Conservation (phyloP, 2,888 invertebrate genomes). For the Caradrina kadenii region DNA sequence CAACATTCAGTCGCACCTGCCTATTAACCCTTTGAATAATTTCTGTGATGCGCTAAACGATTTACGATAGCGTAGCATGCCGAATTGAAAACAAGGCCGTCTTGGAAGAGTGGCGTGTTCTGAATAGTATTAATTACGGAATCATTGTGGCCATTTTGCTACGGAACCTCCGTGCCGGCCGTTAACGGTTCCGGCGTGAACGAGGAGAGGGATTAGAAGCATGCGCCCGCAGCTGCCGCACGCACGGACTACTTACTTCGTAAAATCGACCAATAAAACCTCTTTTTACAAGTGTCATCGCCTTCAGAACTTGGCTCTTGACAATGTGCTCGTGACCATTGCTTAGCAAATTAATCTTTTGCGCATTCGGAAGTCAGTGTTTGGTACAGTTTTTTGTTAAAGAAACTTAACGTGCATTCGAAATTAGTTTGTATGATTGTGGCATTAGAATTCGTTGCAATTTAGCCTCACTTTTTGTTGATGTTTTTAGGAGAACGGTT, state of each 20-base stretch:
- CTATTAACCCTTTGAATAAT: conserved; percentile 79
- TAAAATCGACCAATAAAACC: conserved; percentile 67
- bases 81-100: conserved; percentile 88
- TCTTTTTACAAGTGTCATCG: conserved; percentile 66
- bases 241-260: conserved; percentile 70
- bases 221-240: conserved; percentile 78
- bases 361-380: conserved; percentile 47
- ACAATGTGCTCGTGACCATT: conserved; percentile 60
- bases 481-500: conserved; percentile 15
- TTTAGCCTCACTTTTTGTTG: conserved; percentile 42
- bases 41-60: conserved; percentile 83
- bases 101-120: conserved; percentile 81
- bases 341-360: conserved; percentile 61
- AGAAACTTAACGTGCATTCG: conserved; percentile 36
- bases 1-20: conserved; percentile 79
- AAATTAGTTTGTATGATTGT: conserved; percentile 25
- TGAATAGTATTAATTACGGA: conserved; percentile 85
- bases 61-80: conserved; percentile 82
- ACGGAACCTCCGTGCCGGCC: conserved; percentile 76
- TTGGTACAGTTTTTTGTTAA: conserved; percentile 26
- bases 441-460: conserved; percentile 27
- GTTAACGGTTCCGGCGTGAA: conserved; percentile 78
- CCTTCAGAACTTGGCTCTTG: conserved; percentile 48
- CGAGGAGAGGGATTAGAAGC: conserved; percentile 74
- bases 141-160: conserved; percentile 77